Conservation (phyloP, 2,888 invertebrate genomes). For the Euproctis similis region DNA sequence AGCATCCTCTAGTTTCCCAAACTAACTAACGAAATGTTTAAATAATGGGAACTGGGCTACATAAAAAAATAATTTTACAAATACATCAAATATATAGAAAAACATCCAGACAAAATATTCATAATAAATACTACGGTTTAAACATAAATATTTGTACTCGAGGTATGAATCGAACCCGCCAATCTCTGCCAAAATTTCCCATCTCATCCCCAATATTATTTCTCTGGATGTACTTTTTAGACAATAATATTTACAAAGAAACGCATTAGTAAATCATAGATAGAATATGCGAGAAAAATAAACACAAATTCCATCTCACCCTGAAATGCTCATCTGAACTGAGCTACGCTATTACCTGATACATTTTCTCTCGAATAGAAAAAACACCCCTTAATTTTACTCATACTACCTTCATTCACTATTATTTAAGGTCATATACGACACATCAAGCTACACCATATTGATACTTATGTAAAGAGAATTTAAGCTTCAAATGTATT, state of each 20-base stretch:
- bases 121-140: no score
- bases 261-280: conserved; percentile 36
- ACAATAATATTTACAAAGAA: conserved; percentile 27
- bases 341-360: conserved; percentile 55
- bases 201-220: conserved; percentile 6
- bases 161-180: background rate
- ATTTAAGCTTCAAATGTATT: accelerated
- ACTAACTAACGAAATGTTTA: no score
- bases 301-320: conserved; percentile 42
- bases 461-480: no score
- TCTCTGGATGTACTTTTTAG: conserved; percentile 11
- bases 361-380: conserved; percentile 51
- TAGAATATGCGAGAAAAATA: conserved; percentile 29
- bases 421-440: conserved; percentile 8
- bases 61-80: no score
- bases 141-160: conserved; percentile 1
- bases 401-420: conserved; percentile 24
- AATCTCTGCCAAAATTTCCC: no score
- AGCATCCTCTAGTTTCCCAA: no score
- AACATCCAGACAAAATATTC: no score
- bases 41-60: no score
- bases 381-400: conserved; percentile 56
- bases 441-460: background rate
- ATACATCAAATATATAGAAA: no score
- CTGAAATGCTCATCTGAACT: conserved; percentile 47